Evolutionary conservation across 1,140 invertebrate species (phyloP).

Genomic region (Hyles euphorbiae): DNA sequence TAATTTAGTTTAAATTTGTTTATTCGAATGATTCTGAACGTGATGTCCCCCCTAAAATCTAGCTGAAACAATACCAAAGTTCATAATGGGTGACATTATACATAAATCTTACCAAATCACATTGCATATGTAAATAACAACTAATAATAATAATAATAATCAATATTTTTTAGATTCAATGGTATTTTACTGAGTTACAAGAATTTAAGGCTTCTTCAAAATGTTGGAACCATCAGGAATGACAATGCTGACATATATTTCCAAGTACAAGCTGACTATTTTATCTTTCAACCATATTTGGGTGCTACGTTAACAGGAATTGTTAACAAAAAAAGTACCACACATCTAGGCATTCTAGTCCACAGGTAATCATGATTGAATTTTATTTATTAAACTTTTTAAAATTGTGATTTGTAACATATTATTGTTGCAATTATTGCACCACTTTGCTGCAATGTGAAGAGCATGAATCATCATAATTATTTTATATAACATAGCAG

Average conservation of each 20-base stretch:
- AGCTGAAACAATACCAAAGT: too few species aligned
- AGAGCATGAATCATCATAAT: too few species aligned
- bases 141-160: too few species aligned
- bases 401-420: too few species aligned
- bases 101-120: neutral
- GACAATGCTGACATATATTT: slow-evolving; percentile 78
- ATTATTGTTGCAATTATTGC: too few species aligned
- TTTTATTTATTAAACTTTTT: too few species aligned
- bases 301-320: slow-evolving; percentile 73
- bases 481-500: too few species aligned
- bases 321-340: slow-evolving; percentile 78
- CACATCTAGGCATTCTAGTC: slow-evolving; percentile 79
- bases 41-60: too few species aligned
- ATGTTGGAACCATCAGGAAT: slow-evolving; percentile 72
- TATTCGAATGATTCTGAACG: too few species aligned
- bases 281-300: slow-evolving; percentile 76
- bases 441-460: too few species aligned
- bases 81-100: too few species aligned
- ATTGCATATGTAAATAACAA: neutral
- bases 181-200: slow-evolving; percentile 80
- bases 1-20: too few species aligned
- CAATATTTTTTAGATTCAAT: slow-evolving; percentile 67
- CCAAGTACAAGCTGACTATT: slow-evolving; percentile 80
- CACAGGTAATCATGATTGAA: slow-evolving; percentile 65
- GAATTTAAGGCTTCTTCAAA: slow-evolving; percentile 77